phyloP scores from a whole-genome alignment of 2,797 vertebrate genomes.

The Mus caroli region DNA sequence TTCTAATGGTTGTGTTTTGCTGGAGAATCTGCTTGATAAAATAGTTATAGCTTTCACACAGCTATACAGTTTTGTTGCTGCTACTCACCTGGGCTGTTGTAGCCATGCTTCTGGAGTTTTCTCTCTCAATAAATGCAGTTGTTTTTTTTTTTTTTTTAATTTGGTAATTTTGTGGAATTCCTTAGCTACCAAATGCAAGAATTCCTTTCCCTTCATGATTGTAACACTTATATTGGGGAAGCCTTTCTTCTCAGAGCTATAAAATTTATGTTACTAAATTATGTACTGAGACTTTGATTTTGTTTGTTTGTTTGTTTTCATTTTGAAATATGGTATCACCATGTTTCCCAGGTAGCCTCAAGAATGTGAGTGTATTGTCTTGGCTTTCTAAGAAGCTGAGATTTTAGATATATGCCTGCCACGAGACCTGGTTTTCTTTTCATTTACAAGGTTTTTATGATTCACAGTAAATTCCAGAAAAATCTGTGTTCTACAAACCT shows the following conservation, averaged over 20 bases:
- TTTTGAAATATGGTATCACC: background rate
- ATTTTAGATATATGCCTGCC: background rate
- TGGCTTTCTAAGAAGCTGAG: background rate
- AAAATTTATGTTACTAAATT: background rate
- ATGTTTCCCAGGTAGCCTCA: background rate
- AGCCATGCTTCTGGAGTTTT: background rate
- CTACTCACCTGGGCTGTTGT: background rate
- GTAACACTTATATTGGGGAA: background rate
- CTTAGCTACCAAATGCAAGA: background rate
- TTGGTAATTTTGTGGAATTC: background rate
- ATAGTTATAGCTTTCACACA: background rate
- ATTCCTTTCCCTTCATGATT: background rate
- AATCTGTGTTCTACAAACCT: background rate
- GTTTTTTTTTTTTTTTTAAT: background rate
- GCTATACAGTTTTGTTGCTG: background rate
- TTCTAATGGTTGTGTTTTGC: background rate
- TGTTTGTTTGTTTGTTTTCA: background rate
- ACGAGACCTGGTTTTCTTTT: background rate
- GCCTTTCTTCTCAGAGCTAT: background rate
- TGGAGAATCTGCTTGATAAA: background rate
- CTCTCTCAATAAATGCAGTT: background rate
- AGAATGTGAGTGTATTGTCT: background rate
- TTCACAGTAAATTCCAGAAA: background rate
- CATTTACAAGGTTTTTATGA: background rate
- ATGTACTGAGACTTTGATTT: background rate